Base-by-base conservation (phyloP, 2,888 invertebrate genomes). In the Scaptomyza reducta region DNA sequence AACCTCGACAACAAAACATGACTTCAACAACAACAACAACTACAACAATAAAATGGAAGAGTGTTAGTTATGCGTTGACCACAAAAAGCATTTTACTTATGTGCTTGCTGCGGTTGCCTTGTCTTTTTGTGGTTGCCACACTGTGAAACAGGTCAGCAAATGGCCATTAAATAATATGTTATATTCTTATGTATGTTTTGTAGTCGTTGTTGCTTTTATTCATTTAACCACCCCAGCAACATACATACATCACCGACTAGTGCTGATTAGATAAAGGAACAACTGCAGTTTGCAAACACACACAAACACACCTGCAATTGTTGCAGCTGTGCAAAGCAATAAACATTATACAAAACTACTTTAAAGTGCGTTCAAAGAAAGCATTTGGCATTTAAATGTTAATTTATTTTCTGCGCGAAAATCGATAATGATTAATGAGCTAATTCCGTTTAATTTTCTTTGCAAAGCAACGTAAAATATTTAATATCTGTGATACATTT, bases 1-100 rank as follows among this genome's bases (percentile, higher is more conserved):
- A 64, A 51, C 63, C 64, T 50, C 47, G 59, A 47, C 49, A 56
- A 50, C 51, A 51, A 51, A 31, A 40, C 35, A 49, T 59, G 49
- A 60, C 25, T 47, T 35, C 44, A 47, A 22, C 29, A 41, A 45
- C 66, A 47, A 59, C 45, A 47, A 18, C 55, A 62, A 44, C 38
- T 46, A 40, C 29, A 41, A 42, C 22, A 22, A 22, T 3, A 31
- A 40, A 59, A 31, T 25, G 33, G 13, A 41, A 31, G 49, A 49
- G 57, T 49, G 40, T 40, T 47, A 50, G 27, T 35, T 14, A 18
- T 38, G 42, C 27, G 53, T 54, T 56, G 66, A 74, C 76, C 76
- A 56, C 79, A 76, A 79, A 75, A 79, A 71, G 64, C 76, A 79
- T 76, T 77, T 64, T 59, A 76, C 62, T 72, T 65, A 63, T 77